These are phyloP conservation scores for Ormyrus nitidulus DNA, from an alignment of 2,888 invertebrate genomes.

Conservation along the genomic window DNA sequence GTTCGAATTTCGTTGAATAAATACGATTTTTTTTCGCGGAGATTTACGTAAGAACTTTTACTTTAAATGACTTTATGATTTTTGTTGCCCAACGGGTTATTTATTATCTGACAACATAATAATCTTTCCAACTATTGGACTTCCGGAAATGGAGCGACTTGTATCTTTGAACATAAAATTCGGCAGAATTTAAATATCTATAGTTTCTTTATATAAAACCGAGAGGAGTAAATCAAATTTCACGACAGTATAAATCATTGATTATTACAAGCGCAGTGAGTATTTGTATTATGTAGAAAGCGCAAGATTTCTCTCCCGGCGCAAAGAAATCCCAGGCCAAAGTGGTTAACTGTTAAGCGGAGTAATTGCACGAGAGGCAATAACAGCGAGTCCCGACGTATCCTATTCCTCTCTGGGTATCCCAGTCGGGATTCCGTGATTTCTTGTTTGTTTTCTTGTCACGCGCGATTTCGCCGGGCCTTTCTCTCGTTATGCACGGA, in stretches of 20 bases:
- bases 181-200: too few species aligned
- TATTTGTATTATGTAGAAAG: slow-evolving; percentile 34
- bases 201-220: too few species aligned
- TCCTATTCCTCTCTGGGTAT: slow-evolving; percentile 28
- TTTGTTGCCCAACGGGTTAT: too few species aligned
- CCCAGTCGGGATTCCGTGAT: slow-evolving; percentile 4
- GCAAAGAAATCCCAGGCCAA: slow-evolving; percentile 20
- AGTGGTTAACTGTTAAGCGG: neutral
- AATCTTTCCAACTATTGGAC: too few species aligned
- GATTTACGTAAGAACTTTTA: too few species aligned
- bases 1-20: too few species aligned
- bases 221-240: slow-evolving; percentile 37
- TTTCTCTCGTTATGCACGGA: slow-evolving; percentile 44
- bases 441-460: slow-evolving; percentile 48
- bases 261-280: slow-evolving; percentile 6
- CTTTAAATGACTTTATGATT: too few species aligned
- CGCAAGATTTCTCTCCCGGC: slow-evolving; percentile 36
- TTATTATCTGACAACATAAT: too few species aligned
- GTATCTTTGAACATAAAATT: too few species aligned
- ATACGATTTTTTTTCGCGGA: too few species aligned
- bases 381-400: slow-evolving; percentile 24
- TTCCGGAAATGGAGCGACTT: too few species aligned
- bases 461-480: slow-evolving; percentile 23
- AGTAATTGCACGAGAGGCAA: slow-evolving; percentile 40
- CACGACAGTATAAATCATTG: slow-evolving; percentile 45